Conservation (phyloP, 2,888 invertebrate genomes). For the Acrobasis suavella region DNA sequence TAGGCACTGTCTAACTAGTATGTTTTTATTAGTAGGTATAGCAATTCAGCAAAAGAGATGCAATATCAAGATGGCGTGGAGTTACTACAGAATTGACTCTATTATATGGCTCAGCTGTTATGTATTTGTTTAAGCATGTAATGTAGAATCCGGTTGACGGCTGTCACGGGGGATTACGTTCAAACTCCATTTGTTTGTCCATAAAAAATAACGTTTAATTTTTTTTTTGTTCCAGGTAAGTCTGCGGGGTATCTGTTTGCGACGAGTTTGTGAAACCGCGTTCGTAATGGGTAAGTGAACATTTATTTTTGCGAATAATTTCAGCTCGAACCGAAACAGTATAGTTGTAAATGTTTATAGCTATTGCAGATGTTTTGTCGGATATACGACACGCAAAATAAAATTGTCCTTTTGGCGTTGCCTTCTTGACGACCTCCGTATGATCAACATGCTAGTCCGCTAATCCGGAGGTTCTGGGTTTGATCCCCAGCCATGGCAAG, state of each 20-base stretch:
- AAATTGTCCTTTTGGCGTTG: no score
- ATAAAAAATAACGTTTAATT: slow-evolving; percentile 5
- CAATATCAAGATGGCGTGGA: no score
- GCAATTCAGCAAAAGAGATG: no score
- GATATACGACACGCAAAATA: no score
- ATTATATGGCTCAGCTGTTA: not conserved
- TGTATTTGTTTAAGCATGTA: slow-evolving; percentile 13
- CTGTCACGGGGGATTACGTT: slow-evolving; percentile 8
- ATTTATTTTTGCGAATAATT: not conserved
- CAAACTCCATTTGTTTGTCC: slow-evolving; percentile 9
- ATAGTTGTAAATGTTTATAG: not conserved
- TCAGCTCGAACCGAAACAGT: not conserved
- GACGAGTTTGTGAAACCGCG: slow-evolving; percentile 3
- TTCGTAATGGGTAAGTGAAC: not conserved
- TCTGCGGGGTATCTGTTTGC: not conserved
- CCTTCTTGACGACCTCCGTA: no score
- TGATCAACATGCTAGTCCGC: no score
- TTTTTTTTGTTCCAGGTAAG: slow-evolving; percentile 36
- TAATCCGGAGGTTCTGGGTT: no score
- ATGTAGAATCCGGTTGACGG: slow-evolving; percentile 16
- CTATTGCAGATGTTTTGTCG: not conserved
- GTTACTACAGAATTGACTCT: not conserved
- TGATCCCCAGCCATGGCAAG: no score
- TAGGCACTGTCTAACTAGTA: no score
- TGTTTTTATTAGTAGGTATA: no score